phyloP scores from a whole-genome alignment of 1,140 invertebrate genomes.

The Zaprionus vittiger region DNA sequence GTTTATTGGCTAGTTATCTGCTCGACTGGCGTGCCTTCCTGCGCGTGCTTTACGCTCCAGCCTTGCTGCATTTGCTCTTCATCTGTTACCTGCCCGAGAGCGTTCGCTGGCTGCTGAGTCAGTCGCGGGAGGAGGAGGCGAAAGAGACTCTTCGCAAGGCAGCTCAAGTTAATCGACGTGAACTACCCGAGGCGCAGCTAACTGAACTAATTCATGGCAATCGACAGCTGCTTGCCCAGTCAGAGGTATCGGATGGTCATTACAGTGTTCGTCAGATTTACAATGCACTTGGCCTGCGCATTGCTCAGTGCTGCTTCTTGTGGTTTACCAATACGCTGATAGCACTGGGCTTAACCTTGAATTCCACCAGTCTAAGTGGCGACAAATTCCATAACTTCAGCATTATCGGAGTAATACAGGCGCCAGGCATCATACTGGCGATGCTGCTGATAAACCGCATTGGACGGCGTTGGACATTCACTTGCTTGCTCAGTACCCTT shows the following conservation, averaged over 20 bases:
- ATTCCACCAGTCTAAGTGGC: slow-evolving; percentile 89
- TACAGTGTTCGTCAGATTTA: slow-evolving; percentile 84
- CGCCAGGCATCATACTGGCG: slow-evolving; percentile 88
- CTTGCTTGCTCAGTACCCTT: slow-evolving; percentile 84
- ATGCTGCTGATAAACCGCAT: slow-evolving; percentile 87
- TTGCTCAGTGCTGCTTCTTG: slow-evolving; percentile 88
- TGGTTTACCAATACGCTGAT: slow-evolving; percentile 89
- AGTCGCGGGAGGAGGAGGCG: slow-evolving; percentile 88
- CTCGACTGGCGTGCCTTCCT: slow-evolving; percentile 89
- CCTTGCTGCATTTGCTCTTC: slow-evolving; percentile 87
- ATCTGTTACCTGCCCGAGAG: slow-evolving; percentile 87
- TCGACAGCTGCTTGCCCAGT: slow-evolving; percentile 56
- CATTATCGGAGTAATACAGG: slow-evolving; percentile 88
- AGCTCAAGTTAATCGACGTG: slow-evolving; percentile 88
- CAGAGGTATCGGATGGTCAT: slow-evolving; percentile 70
- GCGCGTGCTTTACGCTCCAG: slow-evolving; percentile 88
- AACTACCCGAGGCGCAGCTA: slow-evolving; percentile 86
- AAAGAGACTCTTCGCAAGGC: slow-evolving; percentile 86
- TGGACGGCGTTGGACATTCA: slow-evolving; percentile 86
- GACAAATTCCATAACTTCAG: slow-evolving; percentile 90
- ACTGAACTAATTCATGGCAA: slow-evolving; percentile 76
- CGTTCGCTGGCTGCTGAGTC: slow-evolving; percentile 90
- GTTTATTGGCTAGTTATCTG: slow-evolving; percentile 88
- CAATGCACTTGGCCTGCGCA: slow-evolving; percentile 85
- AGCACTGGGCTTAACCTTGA: slow-evolving; percentile 92